Percentiles rank a stretch among this genome's conserved stretches.
These are phyloP conservation scores for Leptarthrus brevirostris DNA, from an alignment of 2,888 invertebrate genomes.

Conservation along the genomic window DNA sequence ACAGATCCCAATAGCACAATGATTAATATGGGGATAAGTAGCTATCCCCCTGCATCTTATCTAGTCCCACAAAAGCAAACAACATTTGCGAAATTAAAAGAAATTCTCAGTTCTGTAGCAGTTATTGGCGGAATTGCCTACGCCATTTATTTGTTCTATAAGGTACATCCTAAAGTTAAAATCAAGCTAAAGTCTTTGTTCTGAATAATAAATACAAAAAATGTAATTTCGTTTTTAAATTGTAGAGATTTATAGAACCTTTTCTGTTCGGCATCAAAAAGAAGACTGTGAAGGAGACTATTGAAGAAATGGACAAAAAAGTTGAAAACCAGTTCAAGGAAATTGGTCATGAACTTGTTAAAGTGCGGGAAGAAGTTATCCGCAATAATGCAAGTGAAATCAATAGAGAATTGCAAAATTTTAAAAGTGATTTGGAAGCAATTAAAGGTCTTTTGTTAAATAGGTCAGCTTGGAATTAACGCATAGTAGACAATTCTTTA, in stretches of 20 bases:
- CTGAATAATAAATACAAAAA: constrained; percentile 10
- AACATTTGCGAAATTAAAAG: constrained; percentile 71
- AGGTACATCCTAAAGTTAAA: constrained; percentile 69
- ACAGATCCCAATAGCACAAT: constrained; percentile 63
- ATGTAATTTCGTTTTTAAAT: constrained; percentile 53
- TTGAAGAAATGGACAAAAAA: constrained; percentile 76
- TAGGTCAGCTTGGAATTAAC: constrained; percentile 70
- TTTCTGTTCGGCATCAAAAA: constrained; percentile 77
- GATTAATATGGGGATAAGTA: constrained; percentile 62
- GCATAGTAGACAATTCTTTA: too few species aligned
- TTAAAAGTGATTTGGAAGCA: constrained; percentile 77
- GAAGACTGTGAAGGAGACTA: constrained; percentile 75
- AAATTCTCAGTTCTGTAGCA: constrained; percentile 77
- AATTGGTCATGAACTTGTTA: constrained; percentile 74
- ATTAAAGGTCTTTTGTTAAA: constrained; percentile 80
- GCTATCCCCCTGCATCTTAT: constrained; percentile 52
- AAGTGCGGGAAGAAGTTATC: constrained; percentile 76
- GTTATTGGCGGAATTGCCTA: constrained; percentile 83
- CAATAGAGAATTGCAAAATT: constrained; percentile 73
- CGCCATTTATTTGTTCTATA: constrained; percentile 83
- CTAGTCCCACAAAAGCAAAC: constrained; percentile 58
- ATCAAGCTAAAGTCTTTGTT: background rate
- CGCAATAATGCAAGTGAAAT: constrained; percentile 67
- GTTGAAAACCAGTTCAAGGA: constrained; percentile 72
- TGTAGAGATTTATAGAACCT: constrained; percentile 74